Conservation (phyloP, 2,888 invertebrate species). For the Amaurobius ferox region DNA sequence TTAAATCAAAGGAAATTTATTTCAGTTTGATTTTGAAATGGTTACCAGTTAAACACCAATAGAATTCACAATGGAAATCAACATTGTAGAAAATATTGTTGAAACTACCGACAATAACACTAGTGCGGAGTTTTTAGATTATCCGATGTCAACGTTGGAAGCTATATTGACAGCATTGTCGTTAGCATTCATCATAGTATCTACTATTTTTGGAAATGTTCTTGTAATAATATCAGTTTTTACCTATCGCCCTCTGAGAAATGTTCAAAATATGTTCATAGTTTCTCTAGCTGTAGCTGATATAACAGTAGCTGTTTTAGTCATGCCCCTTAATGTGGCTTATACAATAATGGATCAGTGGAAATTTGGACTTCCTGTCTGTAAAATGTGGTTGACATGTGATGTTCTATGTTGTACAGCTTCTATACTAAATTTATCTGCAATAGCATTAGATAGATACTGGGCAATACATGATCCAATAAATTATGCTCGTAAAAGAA, state of each 20-base stretch:
- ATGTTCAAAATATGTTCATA: conserved; percentile 97
- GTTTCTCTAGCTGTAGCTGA: conserved; percentile 96
- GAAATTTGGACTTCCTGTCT: conserved; percentile 93
- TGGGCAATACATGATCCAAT: conserved; percentile 83
- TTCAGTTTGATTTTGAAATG: too few species aligned
- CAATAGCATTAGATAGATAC: conserved; percentile 95
- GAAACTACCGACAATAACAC: conserved; percentile 33
- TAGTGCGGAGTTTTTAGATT: conserved; percentile 17
- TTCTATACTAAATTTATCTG: conserved; percentile 94
- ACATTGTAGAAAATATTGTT: conserved; percentile 40
- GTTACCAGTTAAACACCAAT: neutral
- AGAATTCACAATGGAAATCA: conserved; percentile 33
- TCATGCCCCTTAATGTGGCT: conserved; percentile 94
- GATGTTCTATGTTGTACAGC: conserved; percentile 98
- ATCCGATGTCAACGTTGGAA: conserved; percentile 59
- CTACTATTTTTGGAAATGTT: conserved; percentile 93
- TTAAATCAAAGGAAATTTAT: too few species aligned
- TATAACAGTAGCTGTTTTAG: conserved; percentile 91
- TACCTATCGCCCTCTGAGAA: conserved; percentile 92
- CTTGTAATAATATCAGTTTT: conserved; percentile 96
- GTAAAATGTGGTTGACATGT: conserved; percentile 96
- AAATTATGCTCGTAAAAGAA: conserved; percentile 94
- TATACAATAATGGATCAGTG: conserved; percentile 93
- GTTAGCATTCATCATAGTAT: conserved; percentile 88
- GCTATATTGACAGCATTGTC: conserved; percentile 83